phyloP scores from a whole-genome alignment of 2,113 vertebrate genomes.

The Oxygymnocypris stewartii region DNA sequence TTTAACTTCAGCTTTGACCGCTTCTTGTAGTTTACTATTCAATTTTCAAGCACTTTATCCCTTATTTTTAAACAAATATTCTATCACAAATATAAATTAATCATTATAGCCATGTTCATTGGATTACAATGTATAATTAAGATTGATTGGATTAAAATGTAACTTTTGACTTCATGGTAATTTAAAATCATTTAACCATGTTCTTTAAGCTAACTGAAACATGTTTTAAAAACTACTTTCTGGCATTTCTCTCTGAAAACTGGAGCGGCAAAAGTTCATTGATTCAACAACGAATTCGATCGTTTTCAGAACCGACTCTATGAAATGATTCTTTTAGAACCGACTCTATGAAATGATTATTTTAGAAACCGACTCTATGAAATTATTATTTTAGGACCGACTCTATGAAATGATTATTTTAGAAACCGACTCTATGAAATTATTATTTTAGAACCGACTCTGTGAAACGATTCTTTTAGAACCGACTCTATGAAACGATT shows the following conservation, averaged over 20 bases:
- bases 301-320: not conserved
- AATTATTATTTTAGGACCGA: too few species aligned
- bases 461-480: too few species aligned
- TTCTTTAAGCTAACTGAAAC: not conserved
- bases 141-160: not conserved
- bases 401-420: too few species aligned
- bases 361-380: too few species aligned
- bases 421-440: too few species aligned
- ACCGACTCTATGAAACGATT: too few species aligned
- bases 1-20: not conserved
- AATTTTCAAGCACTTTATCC: not conserved
- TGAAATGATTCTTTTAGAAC: too few species aligned
- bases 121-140: not conserved
- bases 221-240: not conserved
- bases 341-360: too few species aligned
- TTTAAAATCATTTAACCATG: not conserved
- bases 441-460: too few species aligned
- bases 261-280: not conserved
- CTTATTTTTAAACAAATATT: not conserved
- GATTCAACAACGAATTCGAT: not conserved
- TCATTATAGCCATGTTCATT: not conserved
- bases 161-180: not conserved
- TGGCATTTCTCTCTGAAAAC: not conserved
- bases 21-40: not conserved
- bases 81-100: not conserved